phyloP scores from a whole-genome alignment of 2,797 vertebrate species.

The Bucorvus abyssinicus region DNA sequence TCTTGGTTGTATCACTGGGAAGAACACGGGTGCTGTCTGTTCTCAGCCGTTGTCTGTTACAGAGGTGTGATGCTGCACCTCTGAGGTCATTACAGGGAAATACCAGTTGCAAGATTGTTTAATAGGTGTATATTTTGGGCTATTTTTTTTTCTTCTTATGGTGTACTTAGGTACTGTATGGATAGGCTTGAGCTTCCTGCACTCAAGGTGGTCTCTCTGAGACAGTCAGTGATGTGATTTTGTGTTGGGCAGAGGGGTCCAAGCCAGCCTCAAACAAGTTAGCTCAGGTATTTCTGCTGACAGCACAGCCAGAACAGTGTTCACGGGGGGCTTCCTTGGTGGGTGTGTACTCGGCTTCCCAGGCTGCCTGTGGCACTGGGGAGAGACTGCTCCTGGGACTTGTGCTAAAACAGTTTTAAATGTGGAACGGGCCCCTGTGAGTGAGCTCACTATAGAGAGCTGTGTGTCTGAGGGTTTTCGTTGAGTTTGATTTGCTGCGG shows the following conservation, averaged over 20 bases:
- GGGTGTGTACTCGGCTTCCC: neutral
- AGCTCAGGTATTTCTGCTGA: neutral
- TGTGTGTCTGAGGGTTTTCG: neutral
- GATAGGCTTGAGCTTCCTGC: neutral
- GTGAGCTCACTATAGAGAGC: neutral
- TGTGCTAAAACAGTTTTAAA: neutral
- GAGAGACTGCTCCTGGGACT: neutral
- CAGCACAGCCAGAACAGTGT: neutral
- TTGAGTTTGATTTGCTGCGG: neutral
- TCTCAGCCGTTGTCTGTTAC: neutral
- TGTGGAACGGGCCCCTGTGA: rapidly evolving
- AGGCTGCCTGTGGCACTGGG: neutral
- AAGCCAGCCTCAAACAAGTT: neutral
- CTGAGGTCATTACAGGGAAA: neutral
- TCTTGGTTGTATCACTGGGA: neutral
- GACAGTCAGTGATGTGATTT: neutral
- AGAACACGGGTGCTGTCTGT: neutral
- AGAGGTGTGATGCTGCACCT: neutral
- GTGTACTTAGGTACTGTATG: neutral
- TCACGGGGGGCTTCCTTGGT: rapidly evolving
- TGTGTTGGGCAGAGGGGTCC: neutral
- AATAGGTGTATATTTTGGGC: neutral
- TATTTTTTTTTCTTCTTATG: neutral
- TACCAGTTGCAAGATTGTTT: neutral
- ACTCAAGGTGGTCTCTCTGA: neutral